Conservation (phyloP, 2,888 invertebrate genomes). For the Vandiemenella viatica region DNA sequence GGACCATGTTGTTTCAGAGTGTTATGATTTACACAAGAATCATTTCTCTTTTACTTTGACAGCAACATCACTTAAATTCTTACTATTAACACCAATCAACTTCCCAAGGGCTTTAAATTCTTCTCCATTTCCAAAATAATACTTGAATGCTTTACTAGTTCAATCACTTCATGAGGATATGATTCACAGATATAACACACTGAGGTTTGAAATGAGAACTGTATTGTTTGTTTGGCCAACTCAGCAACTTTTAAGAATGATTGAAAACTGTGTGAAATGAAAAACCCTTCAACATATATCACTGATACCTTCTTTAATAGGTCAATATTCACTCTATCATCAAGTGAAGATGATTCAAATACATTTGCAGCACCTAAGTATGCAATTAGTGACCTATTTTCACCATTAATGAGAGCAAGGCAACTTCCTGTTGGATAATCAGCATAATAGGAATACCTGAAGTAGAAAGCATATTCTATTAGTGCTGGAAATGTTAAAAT, state of each 20-base stretch:
- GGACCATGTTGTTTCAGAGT: neutral
- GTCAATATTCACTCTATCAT: conserved; percentile 18
- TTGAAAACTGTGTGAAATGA: conserved; percentile 34
- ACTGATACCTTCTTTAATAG: conserved; percentile 22
- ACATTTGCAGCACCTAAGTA: conserved; percentile 38
- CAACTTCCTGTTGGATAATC: conserved; percentile 34
- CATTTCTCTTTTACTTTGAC: conserved; percentile 5
- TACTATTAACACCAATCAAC: no score
- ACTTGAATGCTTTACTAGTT: conserved; percentile 31
- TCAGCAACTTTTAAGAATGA: conserved; percentile 31
- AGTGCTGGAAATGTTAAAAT: no score
- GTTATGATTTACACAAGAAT: neutral
- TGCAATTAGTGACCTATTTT: conserved; percentile 34
- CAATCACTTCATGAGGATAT: conserved; percentile 27
- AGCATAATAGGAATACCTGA: conserved; percentile 24
- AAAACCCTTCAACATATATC: conserved; percentile 42
- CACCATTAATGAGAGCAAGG: conserved; percentile 32
- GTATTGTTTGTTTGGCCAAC: no score
- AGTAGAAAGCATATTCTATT: no score
- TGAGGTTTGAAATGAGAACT: no score
- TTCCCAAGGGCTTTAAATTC: no score
- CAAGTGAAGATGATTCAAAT: conserved; percentile 26
- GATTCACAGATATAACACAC: no score
- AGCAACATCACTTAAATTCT: no score
- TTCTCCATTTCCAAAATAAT: no score